Conservation (phyloP, 2,888 invertebrate species). For the Diloba caeruleocephala region DNA sequence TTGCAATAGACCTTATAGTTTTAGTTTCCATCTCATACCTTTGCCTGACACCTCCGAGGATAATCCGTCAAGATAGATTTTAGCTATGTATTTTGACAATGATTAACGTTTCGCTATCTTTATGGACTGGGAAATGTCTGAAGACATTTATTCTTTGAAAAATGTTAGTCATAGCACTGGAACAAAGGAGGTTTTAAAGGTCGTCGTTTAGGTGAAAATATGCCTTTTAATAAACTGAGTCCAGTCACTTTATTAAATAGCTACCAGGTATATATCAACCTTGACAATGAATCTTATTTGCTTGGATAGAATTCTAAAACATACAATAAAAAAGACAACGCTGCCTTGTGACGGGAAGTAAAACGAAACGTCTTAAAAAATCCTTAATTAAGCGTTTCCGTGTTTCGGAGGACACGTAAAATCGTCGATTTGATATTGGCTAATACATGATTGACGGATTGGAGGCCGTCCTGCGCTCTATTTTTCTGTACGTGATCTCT, state of each 20-base stretch:
- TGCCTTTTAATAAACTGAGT: constrained; percentile 41
- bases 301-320: constrained; percentile 2
- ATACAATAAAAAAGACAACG: too few species aligned
- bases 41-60: too few species aligned
- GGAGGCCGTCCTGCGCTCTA: too few species aligned
- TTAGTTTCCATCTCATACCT: constrained; percentile 47
- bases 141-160: constrained; percentile 36
- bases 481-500: too few species aligned
- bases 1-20: too few species aligned
- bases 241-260: constrained; percentile 33
- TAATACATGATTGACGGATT: too few species aligned
- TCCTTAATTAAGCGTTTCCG: too few species aligned
- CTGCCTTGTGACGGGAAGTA: too few species aligned
- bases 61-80: constrained; percentile 38
- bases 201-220: constrained; percentile 35
- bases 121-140: constrained; percentile 39
- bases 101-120: constrained; percentile 51
- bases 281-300: constrained; percentile 17
- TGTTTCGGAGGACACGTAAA: too few species aligned
- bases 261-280: constrained; percentile 20
- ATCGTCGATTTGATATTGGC: too few species aligned
- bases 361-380: too few species aligned
- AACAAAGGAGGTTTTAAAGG: constrained; percentile 28
- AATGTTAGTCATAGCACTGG: constrained; percentile 18
- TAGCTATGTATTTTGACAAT: constrained; percentile 50